Evolutionary conservation across 2,113 vertebrate genomes (phyloP), one percentile per base, ranked within the genome.

Genomic region (Nymphicus hollandicus): DNA sequence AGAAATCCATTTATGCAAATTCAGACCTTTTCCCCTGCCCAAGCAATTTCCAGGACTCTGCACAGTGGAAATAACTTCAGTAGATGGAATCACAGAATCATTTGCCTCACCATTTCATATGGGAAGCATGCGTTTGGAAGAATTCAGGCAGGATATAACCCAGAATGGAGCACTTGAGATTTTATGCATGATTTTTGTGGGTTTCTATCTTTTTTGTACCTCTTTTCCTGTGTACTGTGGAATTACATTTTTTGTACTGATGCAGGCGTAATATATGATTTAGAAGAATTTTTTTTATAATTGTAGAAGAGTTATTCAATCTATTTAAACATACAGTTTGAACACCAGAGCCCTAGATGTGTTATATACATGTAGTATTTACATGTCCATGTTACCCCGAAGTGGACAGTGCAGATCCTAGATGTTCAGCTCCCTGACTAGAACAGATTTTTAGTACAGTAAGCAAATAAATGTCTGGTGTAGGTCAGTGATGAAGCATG

Each of bases 1-100:
- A 91, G 82, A 91, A 95, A 90, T 68, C 47, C 43, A 28, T 86
- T 95, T 90, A 96, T 94, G 88, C 71, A 93, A 96, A 96, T 95
- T 91, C 90, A 92, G 88, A 95, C 92, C 87, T 95, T 96, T 92
- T 90, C 76, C 14, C 93, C 86, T 74, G 82, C 64, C 88, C 80
- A 69, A n/a, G 61, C 80, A 93, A 93, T 93, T 96, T 90, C 56
- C 82, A 95, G 82, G 50, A 44, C 55, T 79, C 44, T 78, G 43
- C 69, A 55, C 10, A 64, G 46, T 56, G 33, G 71, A 94, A 95
- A 89, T 81, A 88, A 33, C 73, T 83, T 88, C 82, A 66, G 25
- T 43, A 86, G 71, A 84, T 91, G 55, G 72, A 91, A 86, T 53
- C 5, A 2, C 55, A 78, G 47, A 93, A 81, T 81, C 5, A 33